Evolutionary conservation across 2,113 vertebrate genomes (phyloP), one percentile per base, ranked within the genome.

Genomic region (Ammodytes dubius): DNA sequence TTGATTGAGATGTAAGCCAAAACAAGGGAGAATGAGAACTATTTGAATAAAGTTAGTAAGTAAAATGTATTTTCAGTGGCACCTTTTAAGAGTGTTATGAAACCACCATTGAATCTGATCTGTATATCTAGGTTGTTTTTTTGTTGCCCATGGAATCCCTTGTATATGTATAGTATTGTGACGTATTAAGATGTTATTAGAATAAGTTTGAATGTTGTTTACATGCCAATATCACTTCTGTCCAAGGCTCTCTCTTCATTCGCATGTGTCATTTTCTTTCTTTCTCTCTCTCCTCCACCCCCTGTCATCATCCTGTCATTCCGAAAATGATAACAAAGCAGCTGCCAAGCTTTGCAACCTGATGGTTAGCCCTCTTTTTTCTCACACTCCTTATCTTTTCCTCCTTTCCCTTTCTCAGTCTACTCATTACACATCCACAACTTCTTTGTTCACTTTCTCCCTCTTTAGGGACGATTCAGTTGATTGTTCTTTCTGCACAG

Each of bases 281-380:
- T 42, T n/a, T 13, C 58, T 58, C 49, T 15, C 15, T 47, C 17
- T 60, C 58, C 12, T 40, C 17, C 1, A 15, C 11, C 6, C 17
- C 27, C 7, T 45, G 71, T 75, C 57, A 66, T 57, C 40, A 37
- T 81, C 6, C 27, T 70, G 53, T 50, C 27, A 49, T 60, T 63
- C n/a, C 12, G 47, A 4, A 61, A 78, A 76, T 10, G 40, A 43
- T 78, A 60, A 91, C 64, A 52, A 85, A 73, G 75, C 64, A 47
- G 66, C 81, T 57, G 77, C 58, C 27, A 58, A 35, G 52, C 66
- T 64, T 64, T 11, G 39, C 59, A 27, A 27, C 59, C 69, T 75
- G 86, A 77, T 73, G 66, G 49, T 84, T 65, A 10, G 53, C 27
- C 17, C 50, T 80, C 50, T 17, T 83, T 74, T 77, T 17, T 39